Percentiles rank a stretch among this genome's conserved stretches.
Evolutionary conservation across 1,140 invertebrate species (phyloP).

Genomic region (Drosophila cardini): DNA sequence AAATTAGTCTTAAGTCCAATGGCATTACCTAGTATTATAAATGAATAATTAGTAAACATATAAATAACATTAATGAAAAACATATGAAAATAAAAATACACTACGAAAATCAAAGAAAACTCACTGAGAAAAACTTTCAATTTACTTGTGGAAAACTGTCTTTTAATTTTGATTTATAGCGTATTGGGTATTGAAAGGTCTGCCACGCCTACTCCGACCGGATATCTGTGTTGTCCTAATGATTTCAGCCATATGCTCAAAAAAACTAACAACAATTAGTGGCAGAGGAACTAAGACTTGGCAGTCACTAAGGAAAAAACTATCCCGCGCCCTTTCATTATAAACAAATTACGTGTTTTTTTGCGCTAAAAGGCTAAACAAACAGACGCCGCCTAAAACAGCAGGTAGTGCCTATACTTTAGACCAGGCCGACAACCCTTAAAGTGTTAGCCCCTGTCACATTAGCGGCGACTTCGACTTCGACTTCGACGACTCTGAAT

Average conservation of each 20-base stretch:
- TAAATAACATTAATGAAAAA: slow-evolving; percentile 54
- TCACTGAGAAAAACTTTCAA: not conserved
- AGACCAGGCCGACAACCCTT: slow-evolving; percentile 38
- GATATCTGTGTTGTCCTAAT: slow-evolving; percentile 66
- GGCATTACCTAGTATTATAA: slow-evolving; percentile 79
- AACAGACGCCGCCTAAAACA: slow-evolving; percentile 67
- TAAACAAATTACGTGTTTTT: slow-evolving; percentile 81
- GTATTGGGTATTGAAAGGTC: slow-evolving; percentile 41
- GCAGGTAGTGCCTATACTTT: slow-evolving; percentile 51
- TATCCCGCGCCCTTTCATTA: slow-evolving; percentile 63
- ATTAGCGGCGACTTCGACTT: slow-evolving; percentile 54
- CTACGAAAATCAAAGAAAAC: slow-evolving; percentile 67
- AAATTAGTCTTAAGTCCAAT: slow-evolving; percentile 70
- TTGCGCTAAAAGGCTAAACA: slow-evolving; percentile 64
- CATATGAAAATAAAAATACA: slow-evolving; percentile 73
- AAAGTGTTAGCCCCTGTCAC: slow-evolving; percentile 78
- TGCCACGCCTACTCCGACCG: slow-evolving; percentile 33
- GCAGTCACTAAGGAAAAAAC: not conserved
- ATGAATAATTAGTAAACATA: slow-evolving; percentile 63
- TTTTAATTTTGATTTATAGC: slow-evolving; percentile 59
- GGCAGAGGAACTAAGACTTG: slow-evolving; percentile 18
- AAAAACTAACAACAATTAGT: slow-evolving; percentile 78
- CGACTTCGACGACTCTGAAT: slow-evolving; percentile 30
- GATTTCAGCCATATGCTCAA: slow-evolving; percentile 62
- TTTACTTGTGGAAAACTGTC: not conserved